phyloP scores from a whole-genome alignment of 2,797 vertebrate species.

The Bucorvus abyssinicus region DNA sequence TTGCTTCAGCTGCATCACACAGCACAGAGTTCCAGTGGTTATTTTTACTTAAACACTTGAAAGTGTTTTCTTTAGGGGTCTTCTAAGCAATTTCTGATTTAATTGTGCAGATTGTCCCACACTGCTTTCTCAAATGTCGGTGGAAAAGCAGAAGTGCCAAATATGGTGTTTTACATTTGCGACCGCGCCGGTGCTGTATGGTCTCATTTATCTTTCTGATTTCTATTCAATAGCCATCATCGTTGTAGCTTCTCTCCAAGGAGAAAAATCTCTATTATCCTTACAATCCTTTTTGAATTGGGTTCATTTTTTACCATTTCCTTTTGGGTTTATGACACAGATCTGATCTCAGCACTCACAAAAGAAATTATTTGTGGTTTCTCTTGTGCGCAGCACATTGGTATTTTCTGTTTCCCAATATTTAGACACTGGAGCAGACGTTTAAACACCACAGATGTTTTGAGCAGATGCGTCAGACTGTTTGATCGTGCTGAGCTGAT shows the following conservation, averaged over 20 bases:
- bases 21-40: not conserved
- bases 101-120: not conserved
- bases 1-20: not conserved
- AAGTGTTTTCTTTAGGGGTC: not conserved
- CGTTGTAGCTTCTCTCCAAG: not conserved
- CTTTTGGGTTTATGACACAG: not conserved
- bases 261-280: not conserved
- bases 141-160: not conserved
- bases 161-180: not conserved
- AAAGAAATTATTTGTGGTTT: not conserved
- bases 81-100: not conserved
- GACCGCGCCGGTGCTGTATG: not conserved
- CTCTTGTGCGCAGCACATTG: not conserved
- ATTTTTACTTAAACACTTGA: not conserved
- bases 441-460: slow-evolving; percentile 5
- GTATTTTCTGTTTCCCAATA: not conserved
- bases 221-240: not conserved
- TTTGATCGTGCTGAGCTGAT: not conserved
- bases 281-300: not conserved
- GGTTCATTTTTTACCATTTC: not conserved
- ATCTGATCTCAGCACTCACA: not conserved
- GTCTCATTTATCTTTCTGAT: not conserved
- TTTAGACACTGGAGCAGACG: not conserved
- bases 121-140: not conserved
- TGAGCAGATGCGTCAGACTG: not conserved